These are phyloP conservation scores for Oostethus manadensis DNA, from an alignment of 2,113 vertebrate genomes.

Conservation along the genomic window DNA sequence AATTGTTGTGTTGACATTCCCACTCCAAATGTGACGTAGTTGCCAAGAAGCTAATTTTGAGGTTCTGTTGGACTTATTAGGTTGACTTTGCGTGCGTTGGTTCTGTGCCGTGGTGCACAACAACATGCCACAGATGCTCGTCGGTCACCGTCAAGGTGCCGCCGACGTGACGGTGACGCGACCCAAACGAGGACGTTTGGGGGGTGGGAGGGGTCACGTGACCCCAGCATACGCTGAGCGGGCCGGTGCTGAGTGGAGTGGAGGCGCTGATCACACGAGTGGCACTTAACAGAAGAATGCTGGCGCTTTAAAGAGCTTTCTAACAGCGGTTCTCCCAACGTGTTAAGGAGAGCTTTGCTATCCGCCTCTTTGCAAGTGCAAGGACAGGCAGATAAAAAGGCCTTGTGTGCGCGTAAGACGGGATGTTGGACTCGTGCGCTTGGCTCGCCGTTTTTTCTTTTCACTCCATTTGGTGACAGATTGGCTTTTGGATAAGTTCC, in stretches of 20 bases:
- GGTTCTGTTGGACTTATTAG: too few relatives aligned
- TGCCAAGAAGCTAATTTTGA: too few relatives aligned
- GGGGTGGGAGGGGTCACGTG: background rate
- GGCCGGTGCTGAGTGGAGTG: too few relatives aligned
- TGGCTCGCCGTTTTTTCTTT: slow-evolving; percentile 48
- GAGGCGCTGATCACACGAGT: too few relatives aligned
- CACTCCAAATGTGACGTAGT: too few relatives aligned
- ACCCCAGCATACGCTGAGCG: too few relatives aligned
- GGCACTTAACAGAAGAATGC: slow-evolving; percentile 26
- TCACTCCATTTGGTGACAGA: slow-evolving; percentile 63
- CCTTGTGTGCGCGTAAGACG: slow-evolving; percentile 38
- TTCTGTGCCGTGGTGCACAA: slow-evolving; percentile 8
- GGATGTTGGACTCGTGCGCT: slow-evolving; percentile 56
- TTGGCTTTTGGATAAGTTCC: slow-evolving; percentile 65
- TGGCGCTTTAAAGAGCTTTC: slow-evolving; percentile 41
- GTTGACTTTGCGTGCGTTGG: too few relatives aligned
- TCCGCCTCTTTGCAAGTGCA: slow-evolving; percentile 47
- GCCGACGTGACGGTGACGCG: background rate
- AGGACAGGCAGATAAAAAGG: slow-evolving; percentile 44
- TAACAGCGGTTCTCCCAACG: slow-evolving; percentile 40
- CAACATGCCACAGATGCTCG: slow-evolving; percentile 37
- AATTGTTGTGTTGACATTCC: too few relatives aligned
- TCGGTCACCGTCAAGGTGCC: slow-evolving; percentile 45
- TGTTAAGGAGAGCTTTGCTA: slow-evolving; percentile 50
- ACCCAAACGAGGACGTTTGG: too few relatives aligned